phyloP scores from a whole-genome alignment of 2,113 vertebrate species.

The Phaethornis superciliosus region DNA sequence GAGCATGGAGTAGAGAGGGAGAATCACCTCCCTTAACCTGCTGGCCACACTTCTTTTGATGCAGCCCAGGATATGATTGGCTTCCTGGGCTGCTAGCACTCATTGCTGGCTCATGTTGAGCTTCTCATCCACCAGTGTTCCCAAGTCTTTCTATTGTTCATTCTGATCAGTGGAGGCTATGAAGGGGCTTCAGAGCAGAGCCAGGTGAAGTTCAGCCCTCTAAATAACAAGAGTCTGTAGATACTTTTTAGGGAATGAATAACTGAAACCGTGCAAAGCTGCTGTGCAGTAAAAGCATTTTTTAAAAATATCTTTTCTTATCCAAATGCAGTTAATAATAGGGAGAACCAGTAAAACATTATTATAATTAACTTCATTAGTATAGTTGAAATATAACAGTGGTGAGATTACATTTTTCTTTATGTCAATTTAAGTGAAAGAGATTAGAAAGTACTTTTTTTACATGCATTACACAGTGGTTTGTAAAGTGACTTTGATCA shows the following conservation, averaged over 20 bases:
- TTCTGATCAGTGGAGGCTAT: not conserved
- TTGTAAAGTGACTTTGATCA: not conserved
- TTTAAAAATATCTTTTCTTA: no score
- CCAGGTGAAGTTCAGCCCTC: not conserved
- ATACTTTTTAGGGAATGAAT: not conserved
- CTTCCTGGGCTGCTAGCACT: not conserved
- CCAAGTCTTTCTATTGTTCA: not conserved
- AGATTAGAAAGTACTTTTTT: not conserved
- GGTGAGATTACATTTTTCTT: not conserved
- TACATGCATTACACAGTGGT: not conserved
- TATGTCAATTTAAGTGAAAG: not conserved
- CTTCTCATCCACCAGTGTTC: not conserved
- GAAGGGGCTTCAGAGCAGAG: not conserved
- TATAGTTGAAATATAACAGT: not conserved
- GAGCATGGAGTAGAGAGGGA: accelerated
- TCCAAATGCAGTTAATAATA: not conserved
- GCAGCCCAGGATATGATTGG: not conserved
- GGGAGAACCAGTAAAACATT: not conserved
- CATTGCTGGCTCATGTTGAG: accelerated
- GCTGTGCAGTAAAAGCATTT: not conserved
- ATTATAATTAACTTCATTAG: not conserved
- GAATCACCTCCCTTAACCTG: not conserved
- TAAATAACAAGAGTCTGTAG: not conserved
- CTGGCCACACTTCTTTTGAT: accelerated
- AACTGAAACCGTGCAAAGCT: not conserved